A percentile compares a stretch with the other conserved stretches of the same genome.
Evolutionary conservation across 2,888 invertebrate species (phyloP).

Genomic region (Antitype chi): DNA sequence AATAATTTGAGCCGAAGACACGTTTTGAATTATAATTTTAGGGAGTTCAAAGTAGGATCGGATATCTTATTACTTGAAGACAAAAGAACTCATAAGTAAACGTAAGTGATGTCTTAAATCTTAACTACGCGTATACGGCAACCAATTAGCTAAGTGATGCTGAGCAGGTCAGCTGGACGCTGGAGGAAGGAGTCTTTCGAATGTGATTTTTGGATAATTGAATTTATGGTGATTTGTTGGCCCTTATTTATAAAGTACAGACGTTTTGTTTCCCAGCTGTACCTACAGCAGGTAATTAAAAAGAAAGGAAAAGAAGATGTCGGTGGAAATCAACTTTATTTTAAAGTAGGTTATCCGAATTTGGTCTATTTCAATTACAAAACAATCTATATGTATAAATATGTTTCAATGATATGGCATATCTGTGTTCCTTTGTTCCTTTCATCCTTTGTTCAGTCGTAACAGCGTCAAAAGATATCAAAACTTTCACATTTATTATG

Average conservation of each 20-base stretch:
- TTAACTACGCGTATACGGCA: conserved; percentile 18
- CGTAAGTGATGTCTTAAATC: conserved; percentile 19
- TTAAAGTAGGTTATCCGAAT: neutral
- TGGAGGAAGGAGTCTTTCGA: conserved; percentile 8
- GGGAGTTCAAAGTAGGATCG: conserved; percentile 29
- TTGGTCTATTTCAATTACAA: neutral
- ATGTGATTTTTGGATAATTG: conserved; percentile 25
- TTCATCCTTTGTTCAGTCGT: neutral
- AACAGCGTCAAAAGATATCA: neutral
- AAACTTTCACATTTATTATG: neutral
- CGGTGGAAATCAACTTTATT: neutral
- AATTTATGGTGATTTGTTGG: conserved; percentile 15
- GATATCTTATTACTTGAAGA: conserved; percentile 33
- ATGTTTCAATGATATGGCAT: neutral
- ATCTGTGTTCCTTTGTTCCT: neutral
- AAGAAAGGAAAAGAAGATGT: neutral
- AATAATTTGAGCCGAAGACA: conserved; percentile 34
- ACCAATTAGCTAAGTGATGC: conserved; percentile 56
- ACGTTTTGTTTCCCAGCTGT: neutral
- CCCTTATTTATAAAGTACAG: neutral
- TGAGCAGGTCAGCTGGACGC: neutral
- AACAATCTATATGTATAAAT: neutral
- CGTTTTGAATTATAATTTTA: conserved; percentile 39
- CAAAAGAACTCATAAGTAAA: conserved; percentile 35
- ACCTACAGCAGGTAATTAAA: neutral